Evolutionary conservation across 1,140 invertebrate genomes (phyloP), one percentile per base, ranked within the genome.

Genomic region (Drosophila ambigua): DNA sequence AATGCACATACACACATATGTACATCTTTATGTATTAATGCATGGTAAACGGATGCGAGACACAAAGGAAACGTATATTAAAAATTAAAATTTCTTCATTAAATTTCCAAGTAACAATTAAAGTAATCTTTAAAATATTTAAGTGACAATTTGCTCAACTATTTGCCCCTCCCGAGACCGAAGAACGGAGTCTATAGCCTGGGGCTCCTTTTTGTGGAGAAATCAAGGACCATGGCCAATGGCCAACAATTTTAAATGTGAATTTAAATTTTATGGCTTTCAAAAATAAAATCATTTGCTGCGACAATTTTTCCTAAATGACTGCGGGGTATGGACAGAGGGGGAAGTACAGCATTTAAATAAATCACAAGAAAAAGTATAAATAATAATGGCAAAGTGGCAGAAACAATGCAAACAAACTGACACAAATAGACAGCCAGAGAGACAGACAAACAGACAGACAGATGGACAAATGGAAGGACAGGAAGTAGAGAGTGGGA

Each of bases 291-390:
- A 72, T 75, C 72, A 78, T 78, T 74, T 81, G 49, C 59, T 76
- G 50, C 53, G 71, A 72, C 75, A 79, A 79, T 83, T 82, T 73
- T 52, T 35, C 45, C 44, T 45, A 63, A 77, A 61, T 62, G 52
- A 74, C 39, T 24, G n/a, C 55, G 26, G 31, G 23, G 7, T 39
- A n/a, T 28, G 49, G 54, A 4, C 35, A 5, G n/a, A 51, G 31
- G 16, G 16, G 39, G 20, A 35, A 35, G 54, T 43, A 61, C 16
- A 31, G 31, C 51, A 67, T 87, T 87, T 81, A 85, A 85, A 85
- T 87, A 82, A 82, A 88, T 82, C 82, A 87, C 61, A 74, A 65
- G 66, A 63, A 63, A 75, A 74, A 77, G 61, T 73, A 77, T 68
- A 83, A 76, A 85, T 80, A 73, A 84, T 75, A 84, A 83, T 68